Evolutionary conservation across 2,888 invertebrate species (phyloP).

Genomic region (Zonitis immaculata): DNA sequence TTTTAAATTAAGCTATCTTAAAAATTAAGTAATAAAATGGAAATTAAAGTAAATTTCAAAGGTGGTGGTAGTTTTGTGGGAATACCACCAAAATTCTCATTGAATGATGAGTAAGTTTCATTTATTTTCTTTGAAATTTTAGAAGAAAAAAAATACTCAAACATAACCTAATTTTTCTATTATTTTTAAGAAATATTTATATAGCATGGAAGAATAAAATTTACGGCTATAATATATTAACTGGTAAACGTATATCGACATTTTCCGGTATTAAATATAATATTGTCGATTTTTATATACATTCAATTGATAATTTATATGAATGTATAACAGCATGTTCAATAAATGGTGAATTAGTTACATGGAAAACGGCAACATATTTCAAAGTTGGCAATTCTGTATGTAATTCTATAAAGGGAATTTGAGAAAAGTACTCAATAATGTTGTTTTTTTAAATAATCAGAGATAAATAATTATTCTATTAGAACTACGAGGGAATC

Average conservation of each 20-base stretch:
- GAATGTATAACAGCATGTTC: constrained; percentile 55
- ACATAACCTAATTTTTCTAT: not conserved
- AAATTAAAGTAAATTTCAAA: constrained; percentile 52
- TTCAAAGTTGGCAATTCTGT: constrained; percentile 39
- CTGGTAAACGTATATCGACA: constrained; percentile 59
- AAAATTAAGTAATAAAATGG: constrained; percentile 27
- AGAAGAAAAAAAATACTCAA: not conserved
- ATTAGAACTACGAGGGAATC: no score
- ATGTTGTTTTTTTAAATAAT: no score
- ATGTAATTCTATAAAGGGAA: no score
- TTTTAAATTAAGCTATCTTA: no score
- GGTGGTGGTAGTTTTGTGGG: constrained; percentile 61
- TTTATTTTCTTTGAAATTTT: no score
- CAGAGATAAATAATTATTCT: no score
- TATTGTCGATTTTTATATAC: constrained; percentile 53
- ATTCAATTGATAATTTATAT: constrained; percentile 44
- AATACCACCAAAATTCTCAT: constrained; percentile 59
- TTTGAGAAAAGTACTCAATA: no score
- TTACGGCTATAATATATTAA: constrained; percentile 59
- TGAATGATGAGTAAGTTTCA: constrained; percentile 57
- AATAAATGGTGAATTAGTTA: constrained; percentile 51
- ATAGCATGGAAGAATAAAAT: constrained; percentile 57
- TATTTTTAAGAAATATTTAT: constrained; percentile 54
- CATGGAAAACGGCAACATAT: constrained; percentile 56
- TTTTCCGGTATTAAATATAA: constrained; percentile 53